phyloP scores from a whole-genome alignment of 1,140 invertebrate species.

The Stegodyphus dumicola region DNA sequence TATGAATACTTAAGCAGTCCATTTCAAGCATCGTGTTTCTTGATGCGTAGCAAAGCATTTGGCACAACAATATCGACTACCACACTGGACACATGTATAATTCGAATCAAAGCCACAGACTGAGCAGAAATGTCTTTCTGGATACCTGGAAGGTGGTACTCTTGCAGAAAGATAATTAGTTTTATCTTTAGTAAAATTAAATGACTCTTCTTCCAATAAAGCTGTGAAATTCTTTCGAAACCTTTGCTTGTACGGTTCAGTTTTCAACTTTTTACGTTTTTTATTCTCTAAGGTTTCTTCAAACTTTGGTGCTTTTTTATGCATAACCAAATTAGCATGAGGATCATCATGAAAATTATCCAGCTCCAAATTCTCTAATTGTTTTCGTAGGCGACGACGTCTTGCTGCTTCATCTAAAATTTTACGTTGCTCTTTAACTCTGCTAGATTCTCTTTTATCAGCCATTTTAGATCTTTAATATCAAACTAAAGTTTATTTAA shows the following conservation, averaged over 20 bases:
- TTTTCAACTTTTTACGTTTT: conserved; percentile 82
- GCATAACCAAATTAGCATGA: conserved; percentile 89
- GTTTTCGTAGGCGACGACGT: conserved; percentile 85
- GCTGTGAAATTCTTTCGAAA: conserved; percentile 90
- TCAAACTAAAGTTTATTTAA: too few relatives aligned
- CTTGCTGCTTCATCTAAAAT: conserved; percentile 90
- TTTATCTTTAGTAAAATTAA: conserved; percentile 75
- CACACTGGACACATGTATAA: conserved; percentile 94
- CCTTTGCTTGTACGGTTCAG: conserved; percentile 90
- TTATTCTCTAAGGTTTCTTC: conserved; percentile 86
- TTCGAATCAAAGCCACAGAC: conserved; percentile 93
- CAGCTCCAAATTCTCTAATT: conserved; percentile 91
- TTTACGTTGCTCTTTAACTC: conserved; percentile 78
- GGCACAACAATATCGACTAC: conserved; percentile 87
- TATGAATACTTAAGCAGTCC: conserved; percentile 72
- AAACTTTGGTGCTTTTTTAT: conserved; percentile 95
- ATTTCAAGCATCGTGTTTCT: conserved; percentile 94
- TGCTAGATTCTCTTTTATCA: conserved; percentile 76
- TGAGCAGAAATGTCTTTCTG: conserved; percentile 90
- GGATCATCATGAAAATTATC: conserved; percentile 99
- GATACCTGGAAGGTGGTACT: conserved; percentile 79
- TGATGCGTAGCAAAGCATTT: conserved; percentile 90
- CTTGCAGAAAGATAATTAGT: conserved; percentile 84
- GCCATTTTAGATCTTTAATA: conserved; percentile 71
- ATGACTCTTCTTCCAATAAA: conserved; percentile 88